phyloP scores from a whole-genome alignment of 2,113 vertebrate genomes.

The Mesocricetus auratus region DNA sequence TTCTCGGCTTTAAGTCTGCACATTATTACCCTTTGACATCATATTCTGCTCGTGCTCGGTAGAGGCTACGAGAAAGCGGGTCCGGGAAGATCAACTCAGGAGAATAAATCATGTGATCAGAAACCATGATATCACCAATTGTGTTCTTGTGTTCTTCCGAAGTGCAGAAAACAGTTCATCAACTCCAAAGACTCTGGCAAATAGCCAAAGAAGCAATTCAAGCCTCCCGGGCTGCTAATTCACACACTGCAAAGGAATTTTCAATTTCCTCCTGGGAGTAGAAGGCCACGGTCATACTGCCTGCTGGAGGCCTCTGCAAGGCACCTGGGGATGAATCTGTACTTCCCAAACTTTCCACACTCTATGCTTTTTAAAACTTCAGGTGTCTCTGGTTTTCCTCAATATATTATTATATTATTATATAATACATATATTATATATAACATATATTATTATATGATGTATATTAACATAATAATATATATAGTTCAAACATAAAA shows the following conservation, averaged over 20 bases:
- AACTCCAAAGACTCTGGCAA: constrained; percentile 28
- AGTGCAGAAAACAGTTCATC: constrained; percentile 36
- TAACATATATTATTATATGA: neutral
- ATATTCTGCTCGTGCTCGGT: neutral
- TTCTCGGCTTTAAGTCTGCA: neutral
- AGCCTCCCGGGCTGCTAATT: neutral
- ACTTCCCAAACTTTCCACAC: constrained; percentile 1
- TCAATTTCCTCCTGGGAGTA: neutral
- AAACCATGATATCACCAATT: constrained; percentile 49
- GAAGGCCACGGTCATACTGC: neutral
- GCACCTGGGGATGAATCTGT: neutral
- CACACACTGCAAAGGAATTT: neutral
- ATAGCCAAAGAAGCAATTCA: constrained; percentile 13
- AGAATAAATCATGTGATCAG: neutral
- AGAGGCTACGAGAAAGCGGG: constrained; percentile 12
- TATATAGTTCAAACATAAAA: neutral
- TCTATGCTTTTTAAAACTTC: constrained; percentile 8
- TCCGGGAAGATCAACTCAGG: constrained; percentile 25
- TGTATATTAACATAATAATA: neutral
- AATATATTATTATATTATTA: neutral
- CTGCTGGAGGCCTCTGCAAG: constrained; percentile 15
- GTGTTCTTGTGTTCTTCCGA: constrained; percentile 40
- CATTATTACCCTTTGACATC: neutral
- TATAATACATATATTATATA: too few species aligned
- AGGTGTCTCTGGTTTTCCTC: neutral